A percentile compares a stretch with the other conserved stretches of the same genome.
Evolutionary conservation across 2,797 vertebrate species (phyloP).

Genomic region (Hemitrygon akajei): DNA sequence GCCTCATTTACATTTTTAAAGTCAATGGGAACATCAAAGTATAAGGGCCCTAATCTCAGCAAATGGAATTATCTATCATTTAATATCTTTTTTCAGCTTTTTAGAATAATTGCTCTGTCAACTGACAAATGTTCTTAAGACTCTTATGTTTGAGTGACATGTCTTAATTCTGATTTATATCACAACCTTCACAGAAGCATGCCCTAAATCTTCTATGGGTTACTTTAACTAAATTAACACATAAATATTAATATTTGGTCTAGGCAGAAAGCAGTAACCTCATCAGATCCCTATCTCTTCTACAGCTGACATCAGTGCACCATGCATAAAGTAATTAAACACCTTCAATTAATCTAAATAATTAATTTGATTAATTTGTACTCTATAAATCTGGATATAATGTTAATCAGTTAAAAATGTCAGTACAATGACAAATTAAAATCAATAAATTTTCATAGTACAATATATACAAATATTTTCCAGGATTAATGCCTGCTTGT

Average conservation of each 20-base stretch:
- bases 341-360: conserved; percentile 13
- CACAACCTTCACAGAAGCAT: background rate
- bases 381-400: background rate
- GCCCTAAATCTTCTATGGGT: background rate
- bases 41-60: background rate
- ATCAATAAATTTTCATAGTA: too few relatives aligned
- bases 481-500: background rate
- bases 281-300: background rate
- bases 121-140: background rate
- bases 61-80: background rate
- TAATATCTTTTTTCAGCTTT: background rate
- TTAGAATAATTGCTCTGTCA: background rate
- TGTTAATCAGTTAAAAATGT: background rate
- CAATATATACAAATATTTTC: background rate
- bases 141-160: background rate
- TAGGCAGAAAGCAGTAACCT: background rate
- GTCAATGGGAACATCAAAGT: background rate
- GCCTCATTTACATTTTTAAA: background rate
- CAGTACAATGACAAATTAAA: background rate
- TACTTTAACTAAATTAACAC: background rate
- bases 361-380: background rate
- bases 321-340: background rate
- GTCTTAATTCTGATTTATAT: background rate
- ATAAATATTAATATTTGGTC: conserved; percentile 35
- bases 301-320: background rate